Evolutionary conservation across 2,797 vertebrate genomes (phyloP), one percentile per base, ranked within the genome.

Genomic region (Characodon lateralis): DNA sequence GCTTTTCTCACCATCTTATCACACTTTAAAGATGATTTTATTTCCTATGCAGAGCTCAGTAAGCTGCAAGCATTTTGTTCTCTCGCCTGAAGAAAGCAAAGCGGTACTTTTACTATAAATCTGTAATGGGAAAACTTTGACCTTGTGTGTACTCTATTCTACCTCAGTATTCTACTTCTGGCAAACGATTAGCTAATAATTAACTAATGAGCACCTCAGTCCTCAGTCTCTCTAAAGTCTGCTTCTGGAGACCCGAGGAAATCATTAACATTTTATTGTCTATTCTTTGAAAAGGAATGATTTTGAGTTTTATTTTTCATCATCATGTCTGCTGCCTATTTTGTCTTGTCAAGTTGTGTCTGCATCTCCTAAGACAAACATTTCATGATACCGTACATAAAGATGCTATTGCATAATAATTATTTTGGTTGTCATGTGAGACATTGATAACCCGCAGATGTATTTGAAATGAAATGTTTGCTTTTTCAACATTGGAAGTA

Each of bases 1-100:
- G 59, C 70, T 72, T 46, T 55, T 78, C 53, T 58, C 31, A 12
- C 22, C 68, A 68, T 46, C 58, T 51, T 35, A n/a, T 53, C 73
- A 41, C 51, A 22, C 66, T 18, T 69, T 46, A 46, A n/a, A 68
- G 61, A 65, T 65, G 6, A 6, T 66, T 66, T 68, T 31, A 71
- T 24, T 20, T 66, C 8, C 24, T 5, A 41, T 63, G 66, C 72
- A 46, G 18, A 50, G 71, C 73, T 76, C 55, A 20, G 71, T 20
- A 53, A 72, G 20, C 80, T 70, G 20, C 72, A 71, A 73, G 24
- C 9, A 81, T 85, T 72, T 72, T 78, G 71, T 77, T 77, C 69
- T 76, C 69, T 20, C 0, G 51, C 68, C 63, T 83, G 73, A 16
- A 51, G n/a, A 63, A 69, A 76, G 74, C 39, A 72, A 72, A 13